Evolutionary conservation across 2,113 vertebrate genomes (phyloP), one percentile per base, ranked within the genome.

Genomic region (Amphiprion ocellaris): DNA sequence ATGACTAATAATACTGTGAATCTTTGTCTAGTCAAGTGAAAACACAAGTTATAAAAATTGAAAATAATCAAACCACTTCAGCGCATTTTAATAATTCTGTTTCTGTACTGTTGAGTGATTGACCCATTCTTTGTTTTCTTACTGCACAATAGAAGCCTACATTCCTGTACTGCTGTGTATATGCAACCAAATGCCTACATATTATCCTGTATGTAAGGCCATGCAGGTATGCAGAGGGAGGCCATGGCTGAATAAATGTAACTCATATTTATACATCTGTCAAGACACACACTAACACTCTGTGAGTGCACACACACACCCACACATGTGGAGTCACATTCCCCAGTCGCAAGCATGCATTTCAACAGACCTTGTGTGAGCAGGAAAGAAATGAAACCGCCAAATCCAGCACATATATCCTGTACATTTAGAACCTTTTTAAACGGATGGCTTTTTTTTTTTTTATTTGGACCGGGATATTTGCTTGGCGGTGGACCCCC

Each of bases 321-420:
- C 37, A 67, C 52, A 77, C 3, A 6, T 60, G 39, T 39, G 63
- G 21, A 75, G 73, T 64, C 67, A 61, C 90, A 87, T 88, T 86
- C 89, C 85, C 62, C 0, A 72, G 23, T 74, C 72, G 79, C 83
- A 89, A 61, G 78, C 79, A 75, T 77, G 83, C 84, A 91, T 85
- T 87, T 87, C 79, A 80, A 33, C 70, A 58, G 77, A 60, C 67
- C 69, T 50, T 74, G 66, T 83, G 73, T 73, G 82, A 79, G 85
- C 88, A 84, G 86, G 80, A 85, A 90, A 83, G 75, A 84, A 85
- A 64, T 66, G 76, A 90, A 91, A 82, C 84, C 77, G 21, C 86
- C 76, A 75, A 83, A 69, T 50, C 63, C 69, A n/a, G 76, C 84
- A 81, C 37, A 55, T 87, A 86, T 84, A 85, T 87, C 69, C 81